Evolutionary conservation across 2,113 vertebrate genomes (phyloP).

Genomic region (Nicator chloris): DNA sequence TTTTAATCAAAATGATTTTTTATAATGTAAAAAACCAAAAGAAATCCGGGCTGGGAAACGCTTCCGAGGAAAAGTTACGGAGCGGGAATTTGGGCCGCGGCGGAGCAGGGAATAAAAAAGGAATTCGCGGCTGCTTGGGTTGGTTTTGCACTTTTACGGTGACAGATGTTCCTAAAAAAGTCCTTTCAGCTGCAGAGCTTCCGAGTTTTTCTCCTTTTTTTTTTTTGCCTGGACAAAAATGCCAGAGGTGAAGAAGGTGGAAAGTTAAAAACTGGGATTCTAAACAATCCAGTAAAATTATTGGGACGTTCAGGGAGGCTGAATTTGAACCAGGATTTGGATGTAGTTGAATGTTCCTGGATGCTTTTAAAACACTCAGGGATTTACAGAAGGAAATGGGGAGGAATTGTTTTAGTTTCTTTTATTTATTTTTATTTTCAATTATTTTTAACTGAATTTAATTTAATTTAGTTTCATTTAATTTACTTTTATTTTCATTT

Average conservation of each 20-base stretch:
- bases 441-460: no score
- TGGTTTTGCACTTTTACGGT: background rate
- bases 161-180: background rate
- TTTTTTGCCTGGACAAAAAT: background rate
- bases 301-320: background rate
- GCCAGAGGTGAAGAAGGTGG: background rate
- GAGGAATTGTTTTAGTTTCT: background rate
- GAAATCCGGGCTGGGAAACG: fast-evolving
- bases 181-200: background rate
- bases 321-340: background rate
- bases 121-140: background rate
- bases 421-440: no score
- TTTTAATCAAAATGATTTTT: background rate
- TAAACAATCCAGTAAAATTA: background rate
- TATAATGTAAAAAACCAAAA: no score
- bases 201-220: background rate
- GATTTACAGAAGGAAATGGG: fast-evolving
- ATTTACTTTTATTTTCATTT: no score
- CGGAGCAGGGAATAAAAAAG: background rate
- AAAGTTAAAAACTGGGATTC: background rate
- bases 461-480: no score
- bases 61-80: background rate
- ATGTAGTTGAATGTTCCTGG: background rate
- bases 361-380: fast-evolving
- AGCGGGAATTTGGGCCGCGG: background rate